phyloP scores from a whole-genome alignment of 2,888 invertebrate species.

The Tipula lateralis region DNA sequence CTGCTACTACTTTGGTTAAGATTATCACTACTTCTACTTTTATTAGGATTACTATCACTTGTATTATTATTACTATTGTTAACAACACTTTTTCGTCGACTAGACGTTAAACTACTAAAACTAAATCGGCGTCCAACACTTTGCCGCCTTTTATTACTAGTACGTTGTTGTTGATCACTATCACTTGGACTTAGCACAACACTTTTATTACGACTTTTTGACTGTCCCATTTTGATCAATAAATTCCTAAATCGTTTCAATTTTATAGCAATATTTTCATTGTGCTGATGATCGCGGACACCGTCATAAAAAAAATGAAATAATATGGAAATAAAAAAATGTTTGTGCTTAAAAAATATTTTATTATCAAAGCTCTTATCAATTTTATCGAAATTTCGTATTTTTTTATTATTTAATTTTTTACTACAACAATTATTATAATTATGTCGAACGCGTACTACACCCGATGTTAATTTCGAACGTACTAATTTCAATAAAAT shows the following conservation, averaged over 20 bases:
- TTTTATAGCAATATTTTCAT: background rate
- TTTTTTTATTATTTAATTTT: background rate
- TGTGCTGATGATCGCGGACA: background rate
- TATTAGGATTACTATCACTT: background rate
- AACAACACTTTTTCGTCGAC: background rate
- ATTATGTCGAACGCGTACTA: background rate
- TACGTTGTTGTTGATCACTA: background rate
- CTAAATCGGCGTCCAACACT: background rate
- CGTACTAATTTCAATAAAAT: background rate
- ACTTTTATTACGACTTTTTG: constrained; percentile 20
- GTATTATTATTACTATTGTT: background rate
- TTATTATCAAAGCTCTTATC: background rate
- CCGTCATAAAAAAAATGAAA: background rate
- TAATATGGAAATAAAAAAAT: background rate
- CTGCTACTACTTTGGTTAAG: background rate
- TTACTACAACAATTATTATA: background rate
- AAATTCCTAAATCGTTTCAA: background rate
- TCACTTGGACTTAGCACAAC: background rate
- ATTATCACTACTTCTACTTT: background rate
- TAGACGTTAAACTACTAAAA: background rate
- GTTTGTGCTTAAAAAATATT: background rate
- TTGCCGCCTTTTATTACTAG: background rate
- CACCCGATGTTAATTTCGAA: background rate
- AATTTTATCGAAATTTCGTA: background rate
- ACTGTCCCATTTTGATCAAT: background rate